Conservation (phyloP, 2,113 vertebrate genomes). For the Falco punctatus region DNA sequence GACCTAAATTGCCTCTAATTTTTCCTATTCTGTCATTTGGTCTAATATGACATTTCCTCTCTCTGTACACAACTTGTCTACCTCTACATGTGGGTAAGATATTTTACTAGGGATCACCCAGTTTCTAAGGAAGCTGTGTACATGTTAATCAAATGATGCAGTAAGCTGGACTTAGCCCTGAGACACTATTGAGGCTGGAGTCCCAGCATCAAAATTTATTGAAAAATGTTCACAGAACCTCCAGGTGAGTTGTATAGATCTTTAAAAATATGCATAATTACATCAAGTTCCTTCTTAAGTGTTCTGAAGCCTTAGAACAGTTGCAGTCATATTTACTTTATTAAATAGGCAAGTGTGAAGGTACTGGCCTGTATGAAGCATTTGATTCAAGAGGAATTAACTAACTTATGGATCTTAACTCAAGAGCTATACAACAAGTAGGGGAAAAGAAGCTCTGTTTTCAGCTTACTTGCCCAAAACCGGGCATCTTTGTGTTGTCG, state of each 20-base stretch:
- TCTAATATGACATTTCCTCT: background rate
- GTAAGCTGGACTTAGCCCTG: background rate
- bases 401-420: background rate
- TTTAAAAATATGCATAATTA: background rate
- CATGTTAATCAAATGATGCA: background rate
- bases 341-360: background rate
- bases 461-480: background rate
- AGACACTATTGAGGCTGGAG: background rate
- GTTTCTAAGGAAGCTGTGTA: background rate
- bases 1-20: background rate
- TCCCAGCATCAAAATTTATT: background rate
- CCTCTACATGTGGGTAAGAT: background rate
- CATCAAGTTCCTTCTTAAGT: background rate
- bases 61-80: background rate
- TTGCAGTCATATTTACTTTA: background rate
- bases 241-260: background rate
- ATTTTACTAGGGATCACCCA: background rate
- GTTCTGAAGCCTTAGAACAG: background rate
- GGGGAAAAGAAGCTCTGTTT: background rate
- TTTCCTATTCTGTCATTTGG: background rate
- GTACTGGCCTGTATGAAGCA: background rate
- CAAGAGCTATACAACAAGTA: background rate
- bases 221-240: background rate
- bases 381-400: background rate
- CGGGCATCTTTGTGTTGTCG: background rate